Evolutionary conservation across 1,140 invertebrate genomes (phyloP).

Genomic region (Globodera rostochiensis): DNA sequence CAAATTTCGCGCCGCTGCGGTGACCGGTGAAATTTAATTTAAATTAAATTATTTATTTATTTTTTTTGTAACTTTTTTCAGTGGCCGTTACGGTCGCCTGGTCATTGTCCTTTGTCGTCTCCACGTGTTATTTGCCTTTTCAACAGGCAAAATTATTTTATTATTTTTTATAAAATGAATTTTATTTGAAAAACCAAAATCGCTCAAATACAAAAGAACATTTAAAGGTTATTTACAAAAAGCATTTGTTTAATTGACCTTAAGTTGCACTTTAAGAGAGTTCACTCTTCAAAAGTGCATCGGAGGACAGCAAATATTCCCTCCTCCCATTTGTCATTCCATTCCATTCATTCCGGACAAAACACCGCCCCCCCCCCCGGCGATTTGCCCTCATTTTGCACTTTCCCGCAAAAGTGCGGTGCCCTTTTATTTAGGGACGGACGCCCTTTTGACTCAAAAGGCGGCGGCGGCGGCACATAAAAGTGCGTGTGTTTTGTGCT

Average conservation of each 20-base stretch:
- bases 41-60: constrained; percentile 1
- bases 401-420: not conserved
- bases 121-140: constrained; percentile 60
- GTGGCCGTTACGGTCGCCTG: constrained; percentile 62
- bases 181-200: too few species aligned
- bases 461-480: not conserved
- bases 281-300: too few species aligned
- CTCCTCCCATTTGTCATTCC: too few species aligned
- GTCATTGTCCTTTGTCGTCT: constrained; percentile 60
- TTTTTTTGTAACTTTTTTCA: constrained; percentile 50
- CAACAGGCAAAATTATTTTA: constrained; percentile 49
- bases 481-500: not conserved
- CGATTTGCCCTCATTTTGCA: not conserved
- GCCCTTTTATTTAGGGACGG: constrained; percentile 20
- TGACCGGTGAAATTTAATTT: constrained; percentile 3
- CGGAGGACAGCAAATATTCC: too few species aligned
- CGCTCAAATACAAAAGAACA: too few species aligned
- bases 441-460: not conserved
- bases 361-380: too few species aligned
- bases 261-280: too few species aligned
- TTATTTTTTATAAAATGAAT: not conserved
- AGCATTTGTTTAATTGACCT: too few species aligned
- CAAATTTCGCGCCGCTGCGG: constrained; percentile 30
- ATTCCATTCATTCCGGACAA: too few species aligned
- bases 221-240: too few species aligned